Base-by-base conservation (phyloP, 2,888 invertebrate genomes). In the Phyllotreta cruciferae region DNA sequence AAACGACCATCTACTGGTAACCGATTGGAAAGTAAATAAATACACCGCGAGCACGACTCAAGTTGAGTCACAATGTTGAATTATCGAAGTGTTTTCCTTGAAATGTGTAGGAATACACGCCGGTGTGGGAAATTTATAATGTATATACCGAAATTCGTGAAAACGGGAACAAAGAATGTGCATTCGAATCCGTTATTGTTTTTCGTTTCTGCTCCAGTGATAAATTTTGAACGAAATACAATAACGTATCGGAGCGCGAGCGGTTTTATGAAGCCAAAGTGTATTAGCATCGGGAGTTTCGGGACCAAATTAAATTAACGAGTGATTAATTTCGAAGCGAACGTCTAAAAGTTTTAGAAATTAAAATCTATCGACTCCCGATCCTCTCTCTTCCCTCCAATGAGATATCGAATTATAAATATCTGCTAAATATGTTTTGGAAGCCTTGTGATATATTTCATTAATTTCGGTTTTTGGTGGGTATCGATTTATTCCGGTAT, bases 351-450 rank as follows among this genome's bases (percentile, higher is more conserved):
- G 70, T 73, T 73, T 24, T 73, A 54, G 64, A 72, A 73, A 73
- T 73, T 73, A 72, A 73, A 73, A 73, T 73, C 73, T 73, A 73
- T 73, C 72, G 73, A 73, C 73, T 72, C 66, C 67, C 68, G 69
- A 73, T 69, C 68, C 71, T 69, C 69, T 66, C 68, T 68, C 72
- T 69, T 68, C 71, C 68, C 69, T 70, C 67, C 70, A 67, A 72
- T 73, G 73, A 72, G 68, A 72, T 72, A 73, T 73, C 70, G 72
- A 71, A 71, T 71, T 71, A 71, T 70, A 70, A 71, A 70, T 70
- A 70, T 68, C 64, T 60, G 62, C 66, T 70, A 66, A 68, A 68
- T 68, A 68, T 68, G 68, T 66, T 68, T 68, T 68, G 66, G 68
- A 68, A 66, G 68, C 68, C 63, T 68, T 61, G 62, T 68, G 68